Percentiles rank a stretch among this genome's conserved stretches.
phyloP scores from a whole-genome alignment of 2,888 invertebrate genomes.

The Drosophila antonietae region DNA sequence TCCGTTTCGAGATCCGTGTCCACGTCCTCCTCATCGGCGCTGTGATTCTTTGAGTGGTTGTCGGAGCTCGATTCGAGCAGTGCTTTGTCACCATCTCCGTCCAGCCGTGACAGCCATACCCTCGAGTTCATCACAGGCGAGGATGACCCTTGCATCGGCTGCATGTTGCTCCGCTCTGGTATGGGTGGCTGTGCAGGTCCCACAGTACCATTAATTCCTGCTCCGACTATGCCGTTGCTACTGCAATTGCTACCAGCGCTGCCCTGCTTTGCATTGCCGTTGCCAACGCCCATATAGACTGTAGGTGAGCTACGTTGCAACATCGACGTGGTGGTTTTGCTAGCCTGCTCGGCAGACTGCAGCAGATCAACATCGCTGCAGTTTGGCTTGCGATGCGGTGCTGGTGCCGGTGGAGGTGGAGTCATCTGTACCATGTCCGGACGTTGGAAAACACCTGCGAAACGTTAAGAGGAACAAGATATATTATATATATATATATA shows the following conservation, averaged over 20 bases:
- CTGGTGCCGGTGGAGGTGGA: constrained; percentile 91
- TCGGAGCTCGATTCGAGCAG: constrained; percentile 84
- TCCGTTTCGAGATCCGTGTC: constrained; percentile 99
- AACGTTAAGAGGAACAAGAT: not conserved
- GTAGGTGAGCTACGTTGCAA: constrained; percentile 69
- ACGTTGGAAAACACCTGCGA: constrained; percentile 83
- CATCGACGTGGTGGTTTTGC: constrained; percentile 50
- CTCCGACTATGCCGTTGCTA: constrained; percentile 38
- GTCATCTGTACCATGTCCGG: constrained; percentile 86
- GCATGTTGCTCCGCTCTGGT: constrained; percentile 78
- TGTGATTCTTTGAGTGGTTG: constrained; percentile 87
- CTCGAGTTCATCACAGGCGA: constrained; percentile 86
- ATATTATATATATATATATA: too few species aligned
- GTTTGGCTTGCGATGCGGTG: constrained; percentile 88
- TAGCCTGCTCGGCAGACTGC: constrained; percentile 26
- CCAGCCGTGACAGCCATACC: constrained; percentile 89
- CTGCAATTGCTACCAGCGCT: constrained; percentile 59
- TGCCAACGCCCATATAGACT: constrained; percentile 18
- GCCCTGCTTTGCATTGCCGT: constrained; percentile 36
- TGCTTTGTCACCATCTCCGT: constrained; percentile 71
- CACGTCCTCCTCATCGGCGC: constrained; percentile 91
- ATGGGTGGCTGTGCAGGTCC: constrained; percentile 77
- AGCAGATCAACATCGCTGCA: constrained; percentile 67
- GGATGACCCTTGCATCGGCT: constrained; percentile 70
- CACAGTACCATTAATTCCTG: constrained; percentile 27